Evolutionary conservation across 2,888 invertebrate species (phyloP).

Genomic region (Drosophila greeni): DNA sequence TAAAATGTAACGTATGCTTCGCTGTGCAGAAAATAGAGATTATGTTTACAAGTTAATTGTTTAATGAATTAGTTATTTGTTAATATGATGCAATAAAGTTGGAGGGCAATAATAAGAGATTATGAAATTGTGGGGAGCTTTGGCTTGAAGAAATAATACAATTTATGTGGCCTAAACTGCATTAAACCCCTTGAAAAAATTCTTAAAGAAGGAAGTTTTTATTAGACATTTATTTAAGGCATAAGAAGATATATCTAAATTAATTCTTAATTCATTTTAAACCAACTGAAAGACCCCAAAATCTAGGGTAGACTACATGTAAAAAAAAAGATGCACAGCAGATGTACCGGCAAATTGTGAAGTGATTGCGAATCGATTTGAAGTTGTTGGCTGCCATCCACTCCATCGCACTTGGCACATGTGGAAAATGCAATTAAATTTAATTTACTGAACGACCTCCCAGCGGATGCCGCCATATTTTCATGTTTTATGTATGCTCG

Average conservation of each 20-base stretch:
- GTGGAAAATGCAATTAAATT: conserved; percentile 51
- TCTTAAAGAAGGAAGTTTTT: no score
- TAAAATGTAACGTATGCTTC: neutral
- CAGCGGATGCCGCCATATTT: conserved; percentile 26
- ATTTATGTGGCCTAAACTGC: no score
- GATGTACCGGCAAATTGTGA: conserved; percentile 23
- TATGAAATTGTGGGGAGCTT: neutral
- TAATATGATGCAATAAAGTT: neutral
- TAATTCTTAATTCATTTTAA: neutral
- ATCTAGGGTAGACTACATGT: conserved; percentile 11
- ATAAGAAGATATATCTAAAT: no score
- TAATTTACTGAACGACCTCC: conserved; percentile 62
- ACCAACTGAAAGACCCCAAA: neutral
- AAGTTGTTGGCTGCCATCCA: conserved; percentile 36
- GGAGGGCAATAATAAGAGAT: neutral
- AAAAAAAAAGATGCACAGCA: conserved; percentile 6
- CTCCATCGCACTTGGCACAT: conserved; percentile 36
- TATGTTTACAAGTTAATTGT: neutral
- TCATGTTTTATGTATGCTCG: conserved; percentile 39
- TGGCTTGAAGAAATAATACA: no score
- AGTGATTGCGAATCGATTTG: conserved; percentile 42
- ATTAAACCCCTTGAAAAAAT: neutral
- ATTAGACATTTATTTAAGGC: neutral
- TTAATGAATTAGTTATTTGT: neutral
- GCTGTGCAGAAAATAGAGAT: neutral